These are phyloP conservation scores for Bubalus kerabau DNA, from an alignment of 2,113 vertebrate species.

Conservation along the genomic window DNA sequence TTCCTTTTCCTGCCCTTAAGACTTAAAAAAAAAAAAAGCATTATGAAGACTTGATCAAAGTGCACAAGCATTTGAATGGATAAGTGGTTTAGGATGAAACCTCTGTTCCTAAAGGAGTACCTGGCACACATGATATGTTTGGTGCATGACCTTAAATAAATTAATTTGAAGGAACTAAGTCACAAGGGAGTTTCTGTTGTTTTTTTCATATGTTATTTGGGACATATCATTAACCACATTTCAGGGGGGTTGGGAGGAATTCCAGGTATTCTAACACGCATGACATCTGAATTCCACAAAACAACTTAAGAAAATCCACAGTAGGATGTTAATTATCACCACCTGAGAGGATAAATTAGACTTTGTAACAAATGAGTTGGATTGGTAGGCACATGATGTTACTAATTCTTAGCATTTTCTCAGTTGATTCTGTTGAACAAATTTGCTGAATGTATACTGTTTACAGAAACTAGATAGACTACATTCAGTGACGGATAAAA, in stretches of 20 bases:
- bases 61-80: not conserved
- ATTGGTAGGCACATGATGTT: not conserved
- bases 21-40: not conserved
- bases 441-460: not conserved
- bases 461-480: not conserved
- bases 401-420: not conserved
- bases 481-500: not conserved
- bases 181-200: not conserved
- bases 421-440: not conserved
- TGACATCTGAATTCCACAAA: not conserved
- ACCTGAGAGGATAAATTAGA: not conserved
- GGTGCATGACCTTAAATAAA: not conserved
- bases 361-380: not conserved
- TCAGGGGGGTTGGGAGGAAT: not conserved
- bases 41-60: not conserved
- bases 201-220: not conserved
- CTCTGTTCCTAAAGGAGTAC: not conserved
- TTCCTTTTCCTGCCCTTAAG: not conserved
- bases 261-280: not conserved
- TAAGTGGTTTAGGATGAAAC: not conserved
- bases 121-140: not conserved
- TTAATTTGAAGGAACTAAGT: not conserved
- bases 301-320: not conserved
- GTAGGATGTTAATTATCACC: not conserved
- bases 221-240: not conserved